Evolutionary conservation across 2,888 invertebrate species (phyloP).

Genomic region (Cylloceria caligata): DNA sequence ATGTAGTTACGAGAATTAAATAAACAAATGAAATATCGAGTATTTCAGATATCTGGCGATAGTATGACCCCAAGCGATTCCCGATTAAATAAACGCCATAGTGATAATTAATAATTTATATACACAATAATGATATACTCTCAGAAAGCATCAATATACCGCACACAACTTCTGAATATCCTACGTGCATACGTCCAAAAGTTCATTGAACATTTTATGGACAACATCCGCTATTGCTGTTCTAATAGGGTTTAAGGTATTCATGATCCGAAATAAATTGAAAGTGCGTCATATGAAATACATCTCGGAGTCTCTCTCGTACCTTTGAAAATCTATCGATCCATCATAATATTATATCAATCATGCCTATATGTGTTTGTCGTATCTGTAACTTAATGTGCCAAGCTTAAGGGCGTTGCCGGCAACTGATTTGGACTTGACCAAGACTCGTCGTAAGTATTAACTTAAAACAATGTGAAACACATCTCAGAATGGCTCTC

Average conservation of each 20-base stretch:
- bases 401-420: not conserved
- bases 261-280: not conserved
- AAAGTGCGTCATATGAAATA: too few relatives aligned
- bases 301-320: too few relatives aligned
- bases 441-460: not conserved
- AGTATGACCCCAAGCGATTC: constrained; percentile 14
- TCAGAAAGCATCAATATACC: too few relatives aligned
- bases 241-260: not conserved
- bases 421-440: not conserved
- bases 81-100: not conserved
- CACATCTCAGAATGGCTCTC: not conserved
- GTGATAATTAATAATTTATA: constrained; percentile 10
- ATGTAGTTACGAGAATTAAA: constrained; percentile 4
- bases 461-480: not conserved
- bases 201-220: too few relatives aligned
- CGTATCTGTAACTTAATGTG: not conserved
- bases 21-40: not conserved
- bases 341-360: too few relatives aligned
- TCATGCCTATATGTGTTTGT: too few relatives aligned
- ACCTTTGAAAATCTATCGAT: too few relatives aligned
- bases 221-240: too few relatives aligned
- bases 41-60: not conserved
- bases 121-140: not conserved
- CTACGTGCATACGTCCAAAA: too few relatives aligned
- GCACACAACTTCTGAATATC: too few relatives aligned